phyloP scores from a whole-genome alignment of 2,113 vertebrate genomes.

The Clupea harengus region DNA sequence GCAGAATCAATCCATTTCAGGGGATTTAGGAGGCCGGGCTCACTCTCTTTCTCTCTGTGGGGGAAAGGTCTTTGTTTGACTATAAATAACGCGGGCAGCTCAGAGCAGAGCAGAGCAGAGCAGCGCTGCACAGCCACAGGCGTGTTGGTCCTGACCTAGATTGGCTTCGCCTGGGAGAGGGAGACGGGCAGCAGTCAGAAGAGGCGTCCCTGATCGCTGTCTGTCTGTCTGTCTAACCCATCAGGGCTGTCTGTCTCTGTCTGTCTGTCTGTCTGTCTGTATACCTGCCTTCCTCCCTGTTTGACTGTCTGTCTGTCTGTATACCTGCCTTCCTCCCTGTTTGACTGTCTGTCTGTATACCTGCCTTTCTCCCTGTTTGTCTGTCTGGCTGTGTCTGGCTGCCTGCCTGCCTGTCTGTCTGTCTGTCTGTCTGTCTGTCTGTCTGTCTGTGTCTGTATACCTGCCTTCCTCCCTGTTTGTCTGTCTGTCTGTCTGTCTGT shows the following conservation, averaged over 20 bases:
- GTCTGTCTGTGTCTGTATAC: too few relatives aligned
- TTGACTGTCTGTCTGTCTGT: too few relatives aligned
- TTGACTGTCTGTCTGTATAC: too few relatives aligned
- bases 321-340: too few relatives aligned
- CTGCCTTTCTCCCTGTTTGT: too few relatives aligned
- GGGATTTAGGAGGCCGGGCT: constrained; percentile 52
- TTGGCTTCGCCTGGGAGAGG: constrained; percentile 45
- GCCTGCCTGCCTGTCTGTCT: too few relatives aligned
- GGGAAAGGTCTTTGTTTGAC: constrained; percentile 65
- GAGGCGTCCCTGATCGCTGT: neutral
- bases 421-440: too few relatives aligned
- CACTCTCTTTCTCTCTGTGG: constrained; percentile 34
- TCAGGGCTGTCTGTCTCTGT: neutral
- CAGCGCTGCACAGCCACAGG: constrained; percentile 12
- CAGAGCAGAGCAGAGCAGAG: neutral
- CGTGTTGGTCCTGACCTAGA: constrained; percentile 59
- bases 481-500: neutral
- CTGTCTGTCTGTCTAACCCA: neutral
- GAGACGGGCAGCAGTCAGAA: constrained; percentile 25
- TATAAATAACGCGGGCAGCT: constrained; percentile 61
- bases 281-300: too few relatives aligned
- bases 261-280: too few relatives aligned
- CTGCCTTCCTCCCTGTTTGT: too few relatives aligned
- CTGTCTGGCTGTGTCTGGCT: too few relatives aligned
- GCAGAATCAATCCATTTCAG: constrained; percentile 39